A percentile compares a stretch with the other conserved stretches of the same genome.
These are phyloP conservation scores for Macropus fuliginosus DNA, from an alignment of 2,797 vertebrate species.

Conservation along the genomic window DNA sequence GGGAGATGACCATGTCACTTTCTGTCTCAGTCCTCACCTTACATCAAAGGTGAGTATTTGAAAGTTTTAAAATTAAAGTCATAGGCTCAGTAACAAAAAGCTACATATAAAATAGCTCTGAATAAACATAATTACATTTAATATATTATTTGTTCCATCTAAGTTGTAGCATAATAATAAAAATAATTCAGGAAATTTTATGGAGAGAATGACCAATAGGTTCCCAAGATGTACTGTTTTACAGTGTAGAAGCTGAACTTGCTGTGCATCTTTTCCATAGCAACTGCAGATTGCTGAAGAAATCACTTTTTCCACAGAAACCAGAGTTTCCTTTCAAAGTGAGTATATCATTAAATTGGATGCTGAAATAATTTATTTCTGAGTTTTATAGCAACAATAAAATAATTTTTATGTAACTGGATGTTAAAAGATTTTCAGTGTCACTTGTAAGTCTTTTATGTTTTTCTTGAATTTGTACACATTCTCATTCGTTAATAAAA, in stretches of 20 bases:
- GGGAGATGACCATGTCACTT: not conserved
- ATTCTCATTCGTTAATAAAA: conserved; percentile 46
- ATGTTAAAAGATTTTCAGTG: conserved; percentile 36
- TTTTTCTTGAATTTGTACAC: conserved; percentile 45
- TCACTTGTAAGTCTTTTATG: conserved; percentile 15
- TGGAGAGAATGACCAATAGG: not conserved
- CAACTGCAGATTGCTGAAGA: conserved; percentile 6
- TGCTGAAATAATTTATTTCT: conserved; percentile 38
- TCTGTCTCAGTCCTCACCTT: not conserved
- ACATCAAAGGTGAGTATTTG: conserved; percentile 13
- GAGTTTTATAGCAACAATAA: conserved; percentile 41
- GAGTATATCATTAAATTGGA: conserved; percentile 36
- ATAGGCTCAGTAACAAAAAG: not conserved
- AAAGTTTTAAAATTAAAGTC: conserved; percentile 37
- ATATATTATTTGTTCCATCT: conserved; percentile 22
- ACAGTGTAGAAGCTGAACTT: not conserved
- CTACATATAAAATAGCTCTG: not conserved
- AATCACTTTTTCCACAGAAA: conserved; percentile 8
- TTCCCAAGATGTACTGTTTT: conserved; percentile 18
- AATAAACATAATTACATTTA: not conserved
- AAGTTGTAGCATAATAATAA: conserved; percentile 24
- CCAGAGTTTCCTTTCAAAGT: conserved; percentile 9
- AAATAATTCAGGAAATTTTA: conserved; percentile 29
- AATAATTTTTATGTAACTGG: conserved; percentile 28
- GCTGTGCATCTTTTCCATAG: conserved; percentile 29